Conservation (phyloP, 2,888 invertebrate species). For the Drosophila mayaguana region DNA sequence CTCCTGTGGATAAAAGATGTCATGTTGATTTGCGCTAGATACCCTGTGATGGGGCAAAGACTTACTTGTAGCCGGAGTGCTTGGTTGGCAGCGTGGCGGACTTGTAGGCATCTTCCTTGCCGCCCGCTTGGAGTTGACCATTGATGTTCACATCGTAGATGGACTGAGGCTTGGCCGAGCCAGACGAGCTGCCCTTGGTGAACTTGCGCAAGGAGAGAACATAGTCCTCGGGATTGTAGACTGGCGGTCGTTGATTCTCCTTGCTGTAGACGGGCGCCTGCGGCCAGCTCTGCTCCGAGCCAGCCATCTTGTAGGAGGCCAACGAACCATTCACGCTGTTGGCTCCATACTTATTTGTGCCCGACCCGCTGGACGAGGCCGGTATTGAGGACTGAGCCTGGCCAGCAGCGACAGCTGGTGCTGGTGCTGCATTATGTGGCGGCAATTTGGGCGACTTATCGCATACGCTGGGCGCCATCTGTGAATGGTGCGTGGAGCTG, state of each 20-base stretch:
- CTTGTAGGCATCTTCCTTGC: constrained; percentile 70
- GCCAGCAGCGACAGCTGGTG: background rate
- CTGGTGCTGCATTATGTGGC: constrained; percentile 54
- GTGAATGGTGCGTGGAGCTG: constrained; percentile 81
- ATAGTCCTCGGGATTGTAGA: constrained; percentile 96
- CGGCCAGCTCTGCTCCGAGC: constrained; percentile 84
- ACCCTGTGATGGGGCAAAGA: background rate
- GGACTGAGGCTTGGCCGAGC: constrained; percentile 75
- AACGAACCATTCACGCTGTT: constrained; percentile 81
- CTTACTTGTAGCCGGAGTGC: constrained; percentile 84
- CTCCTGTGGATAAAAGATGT: constrained; percentile 86
- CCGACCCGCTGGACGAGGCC: constrained; percentile 49
- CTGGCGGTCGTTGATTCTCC: constrained; percentile 94
- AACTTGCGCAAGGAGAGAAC: constrained; percentile 92
- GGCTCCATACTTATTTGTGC: constrained; percentile 76
- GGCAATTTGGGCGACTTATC: constrained; percentile 82
- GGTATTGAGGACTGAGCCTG: background rate
- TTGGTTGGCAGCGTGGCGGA: constrained; percentile 84
- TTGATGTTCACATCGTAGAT: constrained; percentile 83
- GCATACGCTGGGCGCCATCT: constrained; percentile 86
- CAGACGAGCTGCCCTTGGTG: constrained; percentile 85
- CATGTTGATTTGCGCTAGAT: background rate
- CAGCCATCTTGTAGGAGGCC: constrained; percentile 83
- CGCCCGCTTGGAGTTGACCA: constrained; percentile 12
- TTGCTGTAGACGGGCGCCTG: constrained; percentile 83